Evolutionary conservation across 1,140 invertebrate species (phyloP), one percentile per base, ranked within the genome.

Genomic region (Aphelenchoides avenae): DNA sequence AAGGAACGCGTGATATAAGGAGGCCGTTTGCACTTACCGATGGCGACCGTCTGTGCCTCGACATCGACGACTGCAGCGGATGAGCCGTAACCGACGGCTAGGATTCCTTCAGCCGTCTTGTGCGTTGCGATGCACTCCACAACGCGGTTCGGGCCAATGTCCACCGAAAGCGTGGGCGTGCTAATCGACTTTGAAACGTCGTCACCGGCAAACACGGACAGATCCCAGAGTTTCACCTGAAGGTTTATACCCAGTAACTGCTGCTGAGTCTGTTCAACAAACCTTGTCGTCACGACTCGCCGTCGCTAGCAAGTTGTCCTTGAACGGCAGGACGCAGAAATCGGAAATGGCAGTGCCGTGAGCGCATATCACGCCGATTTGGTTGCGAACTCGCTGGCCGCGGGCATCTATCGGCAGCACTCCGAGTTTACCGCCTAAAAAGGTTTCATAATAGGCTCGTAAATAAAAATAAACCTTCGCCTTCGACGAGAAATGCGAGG

Each of bases 311-410:
- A n/a, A n/a, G n/a, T n/a, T n/a, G n/a, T n/a, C 71, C 57, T 78
- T 70, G 65, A 78, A 79, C 44, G 78, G 78, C 51, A 73, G 71
- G 51, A 80, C 79, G 37, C 75, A 70, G 61, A 79, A 77, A 55
- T 80, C 79, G 31, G 68, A 68, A 2, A 80, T 73, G 70, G 73
- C 71, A 54, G 78, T 78, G 60, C 63, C 65, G 72, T 80, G 79
- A 39, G 71, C 78, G 49, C 71, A 67, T 20, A 80, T 57, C 22
- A 68, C 27, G 20, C 76, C 70, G 24, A 78, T 41, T 31, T 64
- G 53, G 30, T 57, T 49, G 13, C 69, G 66, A 22, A 72, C 59
- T 27, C 74, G 68, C n/a, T 66, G 36, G 20, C 79, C 79, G 37
- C 61, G 59, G 2, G 73, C 61, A 50, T 60, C 60, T 22, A 78